Evolutionary conservation across 2,797 vertebrate genomes (phyloP), one percentile per base, ranked within the genome.

Genomic region (Anolis apletophallus): DNA sequence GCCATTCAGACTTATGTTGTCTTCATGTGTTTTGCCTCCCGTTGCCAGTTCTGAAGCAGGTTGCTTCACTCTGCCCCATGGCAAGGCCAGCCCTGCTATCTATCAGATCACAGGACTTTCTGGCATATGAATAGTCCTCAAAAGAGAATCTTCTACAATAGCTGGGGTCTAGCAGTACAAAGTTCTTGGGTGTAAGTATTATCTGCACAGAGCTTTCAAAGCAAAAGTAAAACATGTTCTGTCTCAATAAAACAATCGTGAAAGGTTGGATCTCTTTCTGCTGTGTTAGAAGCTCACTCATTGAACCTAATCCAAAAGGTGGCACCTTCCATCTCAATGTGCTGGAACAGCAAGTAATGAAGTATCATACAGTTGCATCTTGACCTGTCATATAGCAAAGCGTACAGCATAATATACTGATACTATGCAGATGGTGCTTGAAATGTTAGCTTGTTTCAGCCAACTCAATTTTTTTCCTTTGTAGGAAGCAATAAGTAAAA

Each of bases 311-410:
- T 83, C 94, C 88, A 87, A 92, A 93, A 61, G 13, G n/a, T 87
- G 88, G 87, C 83, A 88, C 71, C 80, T 92, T 91, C 90, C 36
- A 80, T 80, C 79, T 50, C 67, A 93, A 93, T 59, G 83, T 64
- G 40, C 59, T 87, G 67, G 89, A 92, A 89, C 88, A 91, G 61
- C 87, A 91, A 80, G 75, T 91, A 94, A 93, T 94, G 92, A 83
- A 83, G 69, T 67, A 64, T 92, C 93, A 85, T 64, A 88, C 46
- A 85, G 82, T 87, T 89, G 84, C 88, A 90, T 59, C 46, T 81
- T 88, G 74, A 79, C 52, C 61, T 92, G 91, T 90, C 80, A 85
- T 76, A 80, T 57, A n/a, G 40, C 82, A 67, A 86, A 85, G 67
- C 68, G 73, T 77, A 82, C 83, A 85, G 69, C 90, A 57, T 83